These are phyloP conservation scores for Sebastes aleutianus DNA, from an alignment of 2,797 vertebrate species.

Conservation along the genomic window DNA sequence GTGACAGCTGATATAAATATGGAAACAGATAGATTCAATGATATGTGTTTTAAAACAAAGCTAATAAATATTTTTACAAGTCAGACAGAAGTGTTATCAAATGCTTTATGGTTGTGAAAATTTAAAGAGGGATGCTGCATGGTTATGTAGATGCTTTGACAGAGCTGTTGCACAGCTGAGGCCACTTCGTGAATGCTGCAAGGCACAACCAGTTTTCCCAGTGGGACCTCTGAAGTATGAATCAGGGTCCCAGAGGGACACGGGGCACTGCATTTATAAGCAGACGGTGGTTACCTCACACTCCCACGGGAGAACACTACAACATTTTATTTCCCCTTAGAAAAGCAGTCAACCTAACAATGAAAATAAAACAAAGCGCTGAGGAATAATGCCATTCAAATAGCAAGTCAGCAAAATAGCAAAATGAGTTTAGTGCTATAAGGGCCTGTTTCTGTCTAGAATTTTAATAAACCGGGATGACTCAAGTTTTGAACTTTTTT, in stretches of 20 bases:
- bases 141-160: slow-evolving; percentile 6
- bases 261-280: slow-evolving; percentile 56
- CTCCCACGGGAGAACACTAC: slow-evolving; percentile 36
- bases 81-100: slow-evolving; percentile 3
- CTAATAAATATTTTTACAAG: background rate
- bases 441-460: slow-evolving; percentile 19
- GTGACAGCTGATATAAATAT: slow-evolving; percentile 16
- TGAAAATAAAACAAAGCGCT: slow-evolving; percentile 42
- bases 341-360: slow-evolving; percentile 52
- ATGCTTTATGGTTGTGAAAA: background rate
- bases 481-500: slow-evolving; percentile 18
- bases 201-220: slow-evolving; percentile 42
- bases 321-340: slow-evolving; percentile 36
- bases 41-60: slow-evolving; percentile 14
- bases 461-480: slow-evolving; percentile 31
- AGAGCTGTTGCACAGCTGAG: slow-evolving; percentile 2
- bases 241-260: slow-evolving; percentile 37
- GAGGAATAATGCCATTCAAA: slow-evolving; percentile 49
- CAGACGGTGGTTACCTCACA: slow-evolving; percentile 54
- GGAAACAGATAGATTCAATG: background rate
- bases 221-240: slow-evolving; percentile 40
- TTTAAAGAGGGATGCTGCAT: background rate
- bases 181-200: slow-evolving; percentile 41
- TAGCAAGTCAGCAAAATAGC: slow-evolving; percentile 50
- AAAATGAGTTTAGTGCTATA: slow-evolving; percentile 39